Conservation (phyloP, 2,797 vertebrate genomes). For the Falco rusticolus region DNA sequence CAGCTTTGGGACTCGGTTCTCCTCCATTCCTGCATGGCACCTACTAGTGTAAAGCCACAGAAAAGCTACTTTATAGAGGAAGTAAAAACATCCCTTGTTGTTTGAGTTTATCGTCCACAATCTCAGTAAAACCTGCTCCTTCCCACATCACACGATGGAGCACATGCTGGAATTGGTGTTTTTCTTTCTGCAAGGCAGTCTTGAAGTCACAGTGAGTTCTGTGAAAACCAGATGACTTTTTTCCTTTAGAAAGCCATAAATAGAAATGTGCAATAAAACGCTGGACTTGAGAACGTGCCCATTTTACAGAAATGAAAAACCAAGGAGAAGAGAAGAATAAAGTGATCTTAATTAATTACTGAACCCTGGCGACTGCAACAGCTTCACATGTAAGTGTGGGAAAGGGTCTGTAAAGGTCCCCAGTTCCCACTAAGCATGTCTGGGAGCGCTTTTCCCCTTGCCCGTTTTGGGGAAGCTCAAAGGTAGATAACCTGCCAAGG, state of each 20-base stretch:
- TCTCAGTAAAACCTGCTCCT: not conserved
- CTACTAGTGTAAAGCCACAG: not conserved
- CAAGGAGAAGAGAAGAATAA: not conserved
- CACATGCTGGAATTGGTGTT: not conserved
- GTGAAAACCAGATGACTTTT: not conserved
- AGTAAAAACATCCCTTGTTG: not conserved
- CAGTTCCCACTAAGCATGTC: accelerated
- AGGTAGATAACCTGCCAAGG: accelerated
- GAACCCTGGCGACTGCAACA: not conserved
- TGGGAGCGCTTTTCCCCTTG: not conserved
- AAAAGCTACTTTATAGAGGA: not conserved
- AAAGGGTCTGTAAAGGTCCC: not conserved
- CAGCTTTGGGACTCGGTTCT: not conserved
- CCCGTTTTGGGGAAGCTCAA: not conserved
- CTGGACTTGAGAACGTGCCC: not conserved
- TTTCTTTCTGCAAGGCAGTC: not conserved
- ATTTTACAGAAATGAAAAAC: not conserved
- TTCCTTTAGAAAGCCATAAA: not conserved
- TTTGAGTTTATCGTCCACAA: not conserved
- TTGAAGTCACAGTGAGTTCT: not conserved
- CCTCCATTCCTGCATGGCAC: not conserved
- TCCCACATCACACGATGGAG: not conserved
- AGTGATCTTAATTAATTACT: too few species aligned
- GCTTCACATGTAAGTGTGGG: accelerated
- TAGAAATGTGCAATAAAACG: not conserved